Percentiles rank a stretch among this genome's conserved stretches.
Conservation (phyloP, 2,113 vertebrate genomes). For the Nothocercus julius region DNA sequence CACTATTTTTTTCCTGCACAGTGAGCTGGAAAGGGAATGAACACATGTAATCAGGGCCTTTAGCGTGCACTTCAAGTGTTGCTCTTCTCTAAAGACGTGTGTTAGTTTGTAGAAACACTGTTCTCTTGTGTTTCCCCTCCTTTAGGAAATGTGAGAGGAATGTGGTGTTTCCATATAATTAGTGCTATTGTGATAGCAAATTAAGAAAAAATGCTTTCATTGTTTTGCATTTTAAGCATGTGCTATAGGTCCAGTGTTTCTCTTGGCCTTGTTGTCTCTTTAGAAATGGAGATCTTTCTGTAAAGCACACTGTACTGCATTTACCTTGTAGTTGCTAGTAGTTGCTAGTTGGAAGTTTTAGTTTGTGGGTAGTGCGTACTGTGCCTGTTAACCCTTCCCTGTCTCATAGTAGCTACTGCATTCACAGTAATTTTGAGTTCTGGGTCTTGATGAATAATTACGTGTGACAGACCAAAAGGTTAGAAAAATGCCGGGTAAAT, state of each 20-base stretch:
- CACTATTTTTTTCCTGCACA: neutral
- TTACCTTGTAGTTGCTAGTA: neutral
- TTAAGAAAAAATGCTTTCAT: neutral
- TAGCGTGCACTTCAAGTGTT: constrained; percentile 64
- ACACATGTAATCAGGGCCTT: neutral
- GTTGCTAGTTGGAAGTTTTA: neutral
- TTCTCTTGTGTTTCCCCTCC: neutral
- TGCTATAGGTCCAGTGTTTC: neutral
- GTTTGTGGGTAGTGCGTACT: neutral
- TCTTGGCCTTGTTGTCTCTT: neutral
- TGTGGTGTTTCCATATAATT: fast-evolving
- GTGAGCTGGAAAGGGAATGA: neutral
- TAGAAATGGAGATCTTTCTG: neutral
- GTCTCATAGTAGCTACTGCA: neutral
- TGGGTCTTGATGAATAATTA: neutral
- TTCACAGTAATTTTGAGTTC: neutral
- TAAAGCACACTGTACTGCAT: neutral
- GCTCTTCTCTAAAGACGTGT: neutral
- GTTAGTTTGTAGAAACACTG: constrained; percentile 1
- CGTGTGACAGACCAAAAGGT: neutral
- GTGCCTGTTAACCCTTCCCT: neutral
- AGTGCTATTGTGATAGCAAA: neutral
- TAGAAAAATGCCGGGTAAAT: neutral
- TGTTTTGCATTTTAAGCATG: neutral
- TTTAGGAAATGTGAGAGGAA: neutral